A percentile compares a stretch with the other conserved stretches of the same genome.
Conservation (phyloP, 2,888 invertebrate species). For the Drosophila picticornis region DNA sequence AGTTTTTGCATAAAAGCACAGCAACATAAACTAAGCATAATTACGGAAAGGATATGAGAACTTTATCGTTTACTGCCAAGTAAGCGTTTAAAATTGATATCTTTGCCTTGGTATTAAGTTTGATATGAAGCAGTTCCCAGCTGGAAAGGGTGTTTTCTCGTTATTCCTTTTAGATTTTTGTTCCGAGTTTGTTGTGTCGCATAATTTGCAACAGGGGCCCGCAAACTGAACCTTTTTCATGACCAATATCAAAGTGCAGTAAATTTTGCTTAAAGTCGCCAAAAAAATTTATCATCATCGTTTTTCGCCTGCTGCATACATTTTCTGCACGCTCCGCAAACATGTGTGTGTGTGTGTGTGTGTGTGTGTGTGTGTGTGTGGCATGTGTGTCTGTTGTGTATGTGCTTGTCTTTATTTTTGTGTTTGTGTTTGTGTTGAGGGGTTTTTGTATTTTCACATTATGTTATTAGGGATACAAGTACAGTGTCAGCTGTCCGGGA, state of each 20-base stretch:
- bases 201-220: constrained; percentile 66
- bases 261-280: constrained; percentile 74
- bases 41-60: background rate
- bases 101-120: background rate
- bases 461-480: constrained; percentile 58
- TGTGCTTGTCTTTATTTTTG: background rate
- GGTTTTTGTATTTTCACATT: constrained; percentile 38
- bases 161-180: constrained; percentile 17
- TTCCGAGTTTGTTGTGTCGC: constrained; percentile 26
- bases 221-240: constrained; percentile 70
- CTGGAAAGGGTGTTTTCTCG: background rate
- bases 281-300: constrained; percentile 44
- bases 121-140: background rate
- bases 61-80: background rate
- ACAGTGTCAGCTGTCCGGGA: constrained; percentile 21
- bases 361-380: constrained; percentile 2
- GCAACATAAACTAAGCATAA: background rate
- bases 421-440: constrained; percentile 6
- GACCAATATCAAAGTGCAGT: constrained; percentile 73
- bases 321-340: constrained; percentile 41
- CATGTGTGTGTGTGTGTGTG: constrained; percentile 1
- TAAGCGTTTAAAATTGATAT: constrained; percentile 3
- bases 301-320: constrained; percentile 48
- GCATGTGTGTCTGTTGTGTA: background rate
- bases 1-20: background rate